These are phyloP conservation scores for Drosophila neutralis DNA, from an alignment of 2,888 invertebrate species.

Conservation along the genomic window DNA sequence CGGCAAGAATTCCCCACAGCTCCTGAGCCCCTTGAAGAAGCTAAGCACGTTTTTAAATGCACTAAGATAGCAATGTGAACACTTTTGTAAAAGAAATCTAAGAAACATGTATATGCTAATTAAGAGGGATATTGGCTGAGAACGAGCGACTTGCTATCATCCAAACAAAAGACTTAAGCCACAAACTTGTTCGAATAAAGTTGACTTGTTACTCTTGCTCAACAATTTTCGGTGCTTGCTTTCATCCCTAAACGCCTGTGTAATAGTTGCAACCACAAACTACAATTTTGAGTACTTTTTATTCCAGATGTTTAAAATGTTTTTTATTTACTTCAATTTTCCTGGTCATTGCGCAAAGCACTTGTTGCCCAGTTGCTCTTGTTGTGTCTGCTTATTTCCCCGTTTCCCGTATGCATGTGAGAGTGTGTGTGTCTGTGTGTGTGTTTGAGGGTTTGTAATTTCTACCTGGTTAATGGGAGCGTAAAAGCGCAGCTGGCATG, in stretches of 20 bases:
- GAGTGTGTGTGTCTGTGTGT: conserved; percentile 32
- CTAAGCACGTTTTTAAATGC: conserved; percentile 64
- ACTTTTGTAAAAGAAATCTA: conserved; percentile 54
- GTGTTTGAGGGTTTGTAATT: conserved; percentile 42
- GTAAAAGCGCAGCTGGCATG: conserved; percentile 79
- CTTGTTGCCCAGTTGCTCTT: conserved; percentile 59
- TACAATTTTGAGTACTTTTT: conserved; percentile 49
- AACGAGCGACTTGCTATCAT: conserved; percentile 8
- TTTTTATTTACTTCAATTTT: conserved; percentile 54
- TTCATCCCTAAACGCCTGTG: conserved; percentile 1
- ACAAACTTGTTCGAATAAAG: conserved; percentile 51
- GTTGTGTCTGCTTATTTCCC: conserved; percentile 23
- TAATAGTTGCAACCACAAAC: conserved; percentile 36
- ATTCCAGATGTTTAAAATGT: conserved; percentile 39
- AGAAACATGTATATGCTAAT: conserved; percentile 73
- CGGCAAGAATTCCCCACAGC: conserved; percentile 40
- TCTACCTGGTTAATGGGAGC: conserved; percentile 75
- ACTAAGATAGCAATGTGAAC: conserved; percentile 51
- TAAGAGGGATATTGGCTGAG: conserved; percentile 37
- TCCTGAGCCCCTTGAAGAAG: conserved; percentile 43
- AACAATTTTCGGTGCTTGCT: conserved; percentile 1
- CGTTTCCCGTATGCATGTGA: conserved; percentile 31
- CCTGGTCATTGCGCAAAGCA: conserved; percentile 72
- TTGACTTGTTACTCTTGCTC: conserved; percentile 5
- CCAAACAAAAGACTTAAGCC: conserved; percentile 57